Conservation (phyloP, 1,140 invertebrate species). For the Neelides sp. region DNA sequence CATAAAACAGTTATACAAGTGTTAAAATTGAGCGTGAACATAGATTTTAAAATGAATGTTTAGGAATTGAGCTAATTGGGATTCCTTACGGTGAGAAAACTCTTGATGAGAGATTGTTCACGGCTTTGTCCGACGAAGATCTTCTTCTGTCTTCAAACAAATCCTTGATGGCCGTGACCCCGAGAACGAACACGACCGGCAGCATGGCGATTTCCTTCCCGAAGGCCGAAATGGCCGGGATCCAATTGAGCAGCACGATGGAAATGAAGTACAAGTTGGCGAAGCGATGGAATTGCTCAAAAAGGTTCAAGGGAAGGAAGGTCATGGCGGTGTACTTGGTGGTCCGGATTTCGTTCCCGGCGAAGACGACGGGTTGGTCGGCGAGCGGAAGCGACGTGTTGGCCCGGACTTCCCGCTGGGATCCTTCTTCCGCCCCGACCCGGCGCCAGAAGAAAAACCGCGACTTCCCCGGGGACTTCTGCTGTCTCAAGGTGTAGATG, state of each 20-base stretch:
- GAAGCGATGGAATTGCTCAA: constrained; percentile 95
- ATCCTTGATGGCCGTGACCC: constrained; percentile 94
- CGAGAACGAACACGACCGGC: constrained; percentile 84
- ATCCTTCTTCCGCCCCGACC: constrained; percentile 13
- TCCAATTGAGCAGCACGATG: constrained; percentile 89
- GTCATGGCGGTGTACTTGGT: constrained; percentile 90
- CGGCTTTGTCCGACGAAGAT: constrained; percentile 75
- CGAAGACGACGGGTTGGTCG: too few relatives aligned
- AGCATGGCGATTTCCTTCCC: constrained; percentile 93
- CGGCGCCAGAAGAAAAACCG: constrained; percentile 34
- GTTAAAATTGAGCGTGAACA: too few relatives aligned
- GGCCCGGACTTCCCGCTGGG: too few relatives aligned
- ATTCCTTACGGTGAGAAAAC: constrained; percentile 73
- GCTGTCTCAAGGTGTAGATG: constrained; percentile 69
- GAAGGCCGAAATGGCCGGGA: constrained; percentile 85
- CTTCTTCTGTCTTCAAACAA: constrained; percentile 86
- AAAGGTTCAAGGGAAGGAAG: constrained; percentile 89
- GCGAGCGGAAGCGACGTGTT: too few relatives aligned
- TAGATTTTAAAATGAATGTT: too few relatives aligned
- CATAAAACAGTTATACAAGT: too few relatives aligned
- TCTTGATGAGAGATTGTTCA: constrained; percentile 83
- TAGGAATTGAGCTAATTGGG: too few relatives aligned
- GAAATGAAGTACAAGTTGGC: constrained; percentile 98
- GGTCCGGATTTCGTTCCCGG: constrained; percentile 78
- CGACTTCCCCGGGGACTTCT: constrained; percentile 32